A percentile compares a stretch with the other conserved stretches of the same genome.
phyloP scores from a whole-genome alignment of 2,888 invertebrate species.

The Sesia apiformis region DNA sequence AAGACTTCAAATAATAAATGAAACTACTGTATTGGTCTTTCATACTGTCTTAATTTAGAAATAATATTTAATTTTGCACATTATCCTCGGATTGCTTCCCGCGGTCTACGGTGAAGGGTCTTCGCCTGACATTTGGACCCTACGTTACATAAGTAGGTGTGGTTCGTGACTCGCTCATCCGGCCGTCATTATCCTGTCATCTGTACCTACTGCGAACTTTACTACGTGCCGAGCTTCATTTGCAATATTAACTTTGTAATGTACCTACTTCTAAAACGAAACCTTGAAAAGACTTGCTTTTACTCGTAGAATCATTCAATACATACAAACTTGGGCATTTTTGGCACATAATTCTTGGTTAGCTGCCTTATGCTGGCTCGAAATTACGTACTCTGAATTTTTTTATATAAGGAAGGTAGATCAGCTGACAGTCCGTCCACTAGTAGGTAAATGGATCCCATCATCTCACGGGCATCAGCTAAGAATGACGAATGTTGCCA shows the following conservation, averaged over 20 bases:
- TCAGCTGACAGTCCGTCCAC: too few species aligned
- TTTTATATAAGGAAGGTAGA: too few species aligned
- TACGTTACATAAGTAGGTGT: slow-evolving; percentile 17
- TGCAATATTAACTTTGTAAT: background rate
- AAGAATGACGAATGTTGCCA: too few species aligned
- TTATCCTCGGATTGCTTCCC: background rate
- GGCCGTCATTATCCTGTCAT: slow-evolving; percentile 22
- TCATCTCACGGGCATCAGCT: too few species aligned
- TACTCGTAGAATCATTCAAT: too few species aligned
- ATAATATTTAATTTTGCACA: background rate
- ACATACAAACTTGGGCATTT: too few species aligned
- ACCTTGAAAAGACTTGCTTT: too few species aligned
- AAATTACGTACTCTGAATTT: too few species aligned
- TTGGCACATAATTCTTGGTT: too few species aligned
- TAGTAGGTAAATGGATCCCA: too few species aligned
- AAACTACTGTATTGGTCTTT: background rate
- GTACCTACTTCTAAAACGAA: background rate
- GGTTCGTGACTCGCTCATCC: slow-evolving; percentile 26
- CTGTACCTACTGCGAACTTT: background rate
- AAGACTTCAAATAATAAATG: background rate
- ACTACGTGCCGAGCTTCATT: background rate
- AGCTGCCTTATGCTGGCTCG: too few species aligned
- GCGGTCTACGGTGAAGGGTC: slow-evolving; percentile 19
- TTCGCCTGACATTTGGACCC: slow-evolving; percentile 25
- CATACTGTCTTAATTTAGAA: too few species aligned